Base-by-base conservation (phyloP, 2,113 vertebrate species). In the Larimichthys polyactis region DNA sequence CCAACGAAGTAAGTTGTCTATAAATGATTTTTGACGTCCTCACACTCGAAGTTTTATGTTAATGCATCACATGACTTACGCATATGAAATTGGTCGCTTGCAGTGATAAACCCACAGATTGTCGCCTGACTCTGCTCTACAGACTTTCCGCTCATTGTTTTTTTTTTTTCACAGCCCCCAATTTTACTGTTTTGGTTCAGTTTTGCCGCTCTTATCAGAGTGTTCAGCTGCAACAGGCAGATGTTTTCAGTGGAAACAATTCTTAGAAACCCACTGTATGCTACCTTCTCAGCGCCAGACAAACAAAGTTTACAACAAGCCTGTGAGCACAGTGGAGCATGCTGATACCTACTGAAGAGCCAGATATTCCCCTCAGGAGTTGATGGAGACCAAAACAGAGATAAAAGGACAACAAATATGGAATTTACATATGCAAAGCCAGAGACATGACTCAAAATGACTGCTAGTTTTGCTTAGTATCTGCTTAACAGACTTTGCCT, bases 1-100 rank as follows among this genome's bases (percentile, higher is more conserved):
- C 93, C 66, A 94, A 94, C 79, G 93, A 94, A 76, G 93, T 92
- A 60, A 74, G 87, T 74, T 84, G 17, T 24, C 11, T 79, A 48
- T 29, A 22, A 58, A 60, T 16, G 17, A 62, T 51, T n/a, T 66
- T 84, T 69, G 14, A 68, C 15, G 46, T 22, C 49, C 10, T 73
- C 24, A 14, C 65, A 20, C 8, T 70, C 55, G 7, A 75, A 17
- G 19, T 40, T 40, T 40, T 40, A 8, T 40, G 36, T 40, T 8
- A 40, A 40, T 40, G 36, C 36, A 1, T 40, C 36, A 40, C 32
- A 36, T 36, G 32, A 36, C 52, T 46, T 20, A 16, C n/a, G 19
- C 27, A 12, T 32, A 11, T 46, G 16, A 72, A 48, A 29, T 1
- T 11, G n/a, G 10, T 46, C 0, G 3, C 17, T 12, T 46, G 11